These are phyloP conservation scores for Pangasius sanitwongsei DNA, from an alignment of 2,797 vertebrate genomes.

Conservation along the genomic window DNA sequence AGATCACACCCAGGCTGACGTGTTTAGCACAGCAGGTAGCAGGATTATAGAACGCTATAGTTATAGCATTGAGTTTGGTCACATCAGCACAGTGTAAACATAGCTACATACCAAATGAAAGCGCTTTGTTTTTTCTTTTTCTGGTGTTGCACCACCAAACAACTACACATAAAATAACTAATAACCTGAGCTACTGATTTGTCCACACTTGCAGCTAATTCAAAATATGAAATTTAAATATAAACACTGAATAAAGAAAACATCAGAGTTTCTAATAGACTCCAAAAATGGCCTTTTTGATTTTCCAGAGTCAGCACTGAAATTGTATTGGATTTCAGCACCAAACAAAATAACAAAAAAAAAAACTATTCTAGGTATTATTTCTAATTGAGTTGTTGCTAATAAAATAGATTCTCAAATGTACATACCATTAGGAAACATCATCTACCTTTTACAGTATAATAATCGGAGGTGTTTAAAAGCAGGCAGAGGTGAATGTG, in stretches of 20 bases:
- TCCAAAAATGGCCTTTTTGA: not conserved
- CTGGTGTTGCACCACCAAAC: not conserved
- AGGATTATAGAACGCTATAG: not conserved
- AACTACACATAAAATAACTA: not conserved
- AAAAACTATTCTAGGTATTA: not conserved
- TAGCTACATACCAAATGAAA: not conserved
- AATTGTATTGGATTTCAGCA: not conserved
- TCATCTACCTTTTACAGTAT: not conserved
- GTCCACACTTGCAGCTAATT: not conserved
- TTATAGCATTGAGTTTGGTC: not conserved
- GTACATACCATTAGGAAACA: not conserved
- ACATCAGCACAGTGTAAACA: not conserved
- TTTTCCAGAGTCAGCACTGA: not conserved
- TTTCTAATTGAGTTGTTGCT: not conserved
- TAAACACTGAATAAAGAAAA: not conserved
- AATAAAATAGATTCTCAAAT: not conserved
- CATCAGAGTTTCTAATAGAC: not conserved
- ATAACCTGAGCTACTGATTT: not conserved
- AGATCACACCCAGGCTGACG: not conserved
- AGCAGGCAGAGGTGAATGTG: conserved; percentile 62
- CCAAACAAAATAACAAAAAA: not conserved
- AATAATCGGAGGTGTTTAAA: conserved; percentile 45
- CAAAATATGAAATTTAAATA: too few relatives aligned
- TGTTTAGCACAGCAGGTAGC: not conserved
- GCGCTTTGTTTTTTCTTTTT: not conserved